Percentiles rank a stretch among this genome's conserved stretches.
Evolutionary conservation across 2,113 vertebrate species (phyloP).

Genomic region (Notarius quadriscutis): DNA sequence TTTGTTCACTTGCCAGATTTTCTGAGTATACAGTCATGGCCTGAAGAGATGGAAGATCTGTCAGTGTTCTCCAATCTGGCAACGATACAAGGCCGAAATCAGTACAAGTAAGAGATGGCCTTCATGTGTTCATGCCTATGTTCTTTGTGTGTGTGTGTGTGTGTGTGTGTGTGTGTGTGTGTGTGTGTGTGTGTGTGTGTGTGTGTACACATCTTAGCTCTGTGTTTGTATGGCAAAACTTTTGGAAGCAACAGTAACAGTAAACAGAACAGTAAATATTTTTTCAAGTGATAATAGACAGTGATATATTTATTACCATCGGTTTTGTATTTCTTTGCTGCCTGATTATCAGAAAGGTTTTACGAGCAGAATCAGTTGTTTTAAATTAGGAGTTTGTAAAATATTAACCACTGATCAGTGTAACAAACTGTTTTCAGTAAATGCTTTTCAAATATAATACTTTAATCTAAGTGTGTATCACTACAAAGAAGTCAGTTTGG

Average conservation of each 20-base stretch:
- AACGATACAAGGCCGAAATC: constrained; percentile 85
- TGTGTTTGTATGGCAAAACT: not conserved
- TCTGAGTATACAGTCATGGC: constrained; percentile 92
- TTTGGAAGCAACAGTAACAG: not conserved
- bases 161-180: no score
- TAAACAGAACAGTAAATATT: not conserved
- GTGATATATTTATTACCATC: not conserved
- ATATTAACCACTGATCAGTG: not conserved
- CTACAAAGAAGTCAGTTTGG: not conserved
- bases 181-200: no score
- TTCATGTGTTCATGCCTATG: not conserved
- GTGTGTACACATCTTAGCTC: not conserved
- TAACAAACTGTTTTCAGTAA: not conserved
- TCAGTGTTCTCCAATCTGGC: constrained; percentile 92
- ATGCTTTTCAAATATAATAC: not conserved
- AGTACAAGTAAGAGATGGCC: constrained; percentile 79
- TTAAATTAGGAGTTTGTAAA: not conserved
- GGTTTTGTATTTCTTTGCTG: not conserved
- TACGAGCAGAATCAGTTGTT: not conserved
- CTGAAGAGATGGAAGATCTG: constrained; percentile 85
- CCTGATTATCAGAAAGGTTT: not conserved
- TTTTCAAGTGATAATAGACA: not conserved
- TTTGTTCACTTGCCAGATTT: constrained; percentile 71
- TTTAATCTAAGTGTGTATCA: not conserved
- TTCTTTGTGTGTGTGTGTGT: not conserved